Percentiles rank a stretch among this genome's conserved stretches.
Evolutionary conservation across 2,113 vertebrate species (phyloP).

Genomic region (Sphaerodactylus townsendi): DNA sequence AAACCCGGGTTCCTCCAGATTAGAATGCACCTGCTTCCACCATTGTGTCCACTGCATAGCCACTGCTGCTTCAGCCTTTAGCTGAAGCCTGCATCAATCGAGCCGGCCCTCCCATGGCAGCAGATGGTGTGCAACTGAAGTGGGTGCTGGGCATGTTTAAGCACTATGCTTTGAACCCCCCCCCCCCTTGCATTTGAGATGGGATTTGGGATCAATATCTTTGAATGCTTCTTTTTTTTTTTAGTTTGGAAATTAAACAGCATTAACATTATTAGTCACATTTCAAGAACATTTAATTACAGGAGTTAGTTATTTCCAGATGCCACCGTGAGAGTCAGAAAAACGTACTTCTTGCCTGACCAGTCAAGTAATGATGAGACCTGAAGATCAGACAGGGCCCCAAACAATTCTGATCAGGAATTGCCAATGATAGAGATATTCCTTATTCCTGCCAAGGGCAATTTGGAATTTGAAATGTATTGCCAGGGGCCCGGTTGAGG

Average conservation of each 20-base stretch:
- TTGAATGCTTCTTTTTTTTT: neutral
- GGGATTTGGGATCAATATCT: slow-evolving; percentile 21
- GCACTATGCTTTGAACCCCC: slow-evolving; percentile 35
- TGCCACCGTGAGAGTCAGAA: slow-evolving; percentile 65
- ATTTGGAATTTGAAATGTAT: too few relatives aligned
- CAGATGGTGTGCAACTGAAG: neutral
- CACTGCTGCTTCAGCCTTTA: too few relatives aligned
- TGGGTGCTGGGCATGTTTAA: slow-evolving; percentile 19
- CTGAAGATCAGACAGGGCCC: neutral
- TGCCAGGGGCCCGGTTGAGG: too few relatives aligned
- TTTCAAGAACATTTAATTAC: slow-evolving; percentile 49
- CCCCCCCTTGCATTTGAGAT: slow-evolving; percentile 23
- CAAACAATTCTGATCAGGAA: neutral
- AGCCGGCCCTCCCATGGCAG: too few relatives aligned
- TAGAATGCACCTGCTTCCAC: too few relatives aligned
- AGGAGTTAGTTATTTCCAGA: slow-evolving; percentile 58
- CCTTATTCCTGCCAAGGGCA: too few relatives aligned
- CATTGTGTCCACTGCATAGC: too few relatives aligned
- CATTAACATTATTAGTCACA: slow-evolving; percentile 62
- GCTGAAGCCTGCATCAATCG: too few relatives aligned
- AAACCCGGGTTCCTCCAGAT: too few relatives aligned
- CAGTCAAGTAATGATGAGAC: slow-evolving; percentile 31
- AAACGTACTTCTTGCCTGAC: slow-evolving; percentile 50
- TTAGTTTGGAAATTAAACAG: slow-evolving; percentile 33
- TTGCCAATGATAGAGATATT: too few relatives aligned